Evolutionary conservation across 2,113 vertebrate genomes (phyloP).

Genomic region (Gymnorhina tibicen): DNA sequence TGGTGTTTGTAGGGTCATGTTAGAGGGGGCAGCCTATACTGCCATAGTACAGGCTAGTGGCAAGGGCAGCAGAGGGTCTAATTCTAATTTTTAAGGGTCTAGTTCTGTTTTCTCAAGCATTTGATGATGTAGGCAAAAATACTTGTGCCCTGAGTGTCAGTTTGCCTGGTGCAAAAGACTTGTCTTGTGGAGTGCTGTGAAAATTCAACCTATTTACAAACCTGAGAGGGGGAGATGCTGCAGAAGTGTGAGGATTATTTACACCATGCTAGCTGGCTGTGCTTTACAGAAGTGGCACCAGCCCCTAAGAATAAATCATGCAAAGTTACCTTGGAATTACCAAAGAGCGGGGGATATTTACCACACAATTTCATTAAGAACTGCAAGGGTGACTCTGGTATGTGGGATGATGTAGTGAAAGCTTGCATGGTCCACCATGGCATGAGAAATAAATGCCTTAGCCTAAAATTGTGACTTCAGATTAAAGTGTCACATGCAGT

Average conservation of each 20-base stretch:
- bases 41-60: too few relatives aligned
- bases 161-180: neutral
- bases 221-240: neutral
- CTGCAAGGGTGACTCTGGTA: neutral
- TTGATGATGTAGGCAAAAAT: neutral
- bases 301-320: neutral
- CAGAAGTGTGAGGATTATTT: neutral
- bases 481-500: conserved; percentile 49
- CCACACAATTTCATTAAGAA: neutral
- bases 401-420: neutral
- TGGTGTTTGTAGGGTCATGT: neutral
- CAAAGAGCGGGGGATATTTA: neutral
- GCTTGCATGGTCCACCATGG: neutral
- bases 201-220: neutral
- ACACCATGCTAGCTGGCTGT: neutral
- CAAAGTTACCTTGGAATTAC: conserved; percentile 42
- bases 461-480: conserved; percentile 41
- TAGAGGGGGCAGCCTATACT: neutral
- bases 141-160: accelerated
- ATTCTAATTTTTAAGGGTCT: neutral
- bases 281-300: neutral
- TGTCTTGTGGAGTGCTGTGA: neutral
- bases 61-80: neutral
- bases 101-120: neutral
- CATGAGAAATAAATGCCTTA: conserved; percentile 31